Conservation (phyloP, 1,140 invertebrate genomes). For the Yoshiicerus persimilis region DNA sequence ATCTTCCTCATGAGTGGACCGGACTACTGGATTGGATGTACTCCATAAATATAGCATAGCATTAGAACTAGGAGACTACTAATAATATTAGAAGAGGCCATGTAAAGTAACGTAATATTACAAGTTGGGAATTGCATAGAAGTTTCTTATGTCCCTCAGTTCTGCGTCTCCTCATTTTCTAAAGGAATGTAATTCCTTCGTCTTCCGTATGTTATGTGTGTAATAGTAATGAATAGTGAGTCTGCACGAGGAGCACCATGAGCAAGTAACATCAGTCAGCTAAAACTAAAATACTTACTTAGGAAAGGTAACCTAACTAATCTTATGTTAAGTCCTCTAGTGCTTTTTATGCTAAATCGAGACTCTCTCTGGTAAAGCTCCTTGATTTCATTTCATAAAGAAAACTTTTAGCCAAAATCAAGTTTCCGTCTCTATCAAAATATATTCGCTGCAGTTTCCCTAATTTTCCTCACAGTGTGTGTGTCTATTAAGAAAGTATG, state of each 20-base stretch:
- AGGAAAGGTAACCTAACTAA: background rate
- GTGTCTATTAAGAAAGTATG: conserved; percentile 8
- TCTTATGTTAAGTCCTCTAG: background rate
- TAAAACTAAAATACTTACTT: background rate
- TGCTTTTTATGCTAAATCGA: background rate
- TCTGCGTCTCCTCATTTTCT: background rate
- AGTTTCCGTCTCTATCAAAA: background rate
- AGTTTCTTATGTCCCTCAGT: background rate
- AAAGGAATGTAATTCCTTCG: background rate
- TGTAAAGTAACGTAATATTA: background rate
- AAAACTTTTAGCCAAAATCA: background rate
- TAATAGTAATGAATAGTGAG: conserved; percentile 4
- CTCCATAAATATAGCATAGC: background rate
- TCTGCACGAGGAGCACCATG: background rate
- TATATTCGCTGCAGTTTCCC: background rate
- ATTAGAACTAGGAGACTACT: background rate
- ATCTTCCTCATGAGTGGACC: background rate
- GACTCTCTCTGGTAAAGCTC: background rate
- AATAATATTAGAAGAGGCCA: background rate
- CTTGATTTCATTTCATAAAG: background rate
- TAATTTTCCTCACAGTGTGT: background rate
- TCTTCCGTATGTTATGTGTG: background rate
- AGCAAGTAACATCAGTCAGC: background rate
- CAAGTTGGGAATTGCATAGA: background rate
- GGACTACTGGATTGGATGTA: background rate